Evolutionary conservation across 2,113 vertebrate genomes (phyloP), one percentile per base, ranked within the genome.

Genomic region (Chaetorhynchus papuensis): DNA sequence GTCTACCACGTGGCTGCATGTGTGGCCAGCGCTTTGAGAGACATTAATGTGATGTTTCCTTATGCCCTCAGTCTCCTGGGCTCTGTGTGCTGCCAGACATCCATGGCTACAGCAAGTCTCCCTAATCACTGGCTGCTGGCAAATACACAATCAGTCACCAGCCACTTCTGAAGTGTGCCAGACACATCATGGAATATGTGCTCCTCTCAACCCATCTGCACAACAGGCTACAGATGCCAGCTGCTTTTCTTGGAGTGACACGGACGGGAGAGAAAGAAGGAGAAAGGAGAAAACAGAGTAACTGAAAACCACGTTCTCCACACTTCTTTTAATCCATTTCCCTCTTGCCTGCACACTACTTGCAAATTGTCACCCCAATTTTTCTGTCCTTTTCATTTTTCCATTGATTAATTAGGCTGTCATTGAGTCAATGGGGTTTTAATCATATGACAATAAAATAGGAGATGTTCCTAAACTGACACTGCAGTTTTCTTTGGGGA

Each of bases 131-230:
- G 69, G 74, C 74, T 94, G 87, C 89, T 96, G 90, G 90, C 89
- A 96, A 91, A 79, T 2, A 82, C 64, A 82, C 81, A 75, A 15
- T 74, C 86, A 95, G 90, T 33, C 93, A 91, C 82, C 90, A 97
- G 84, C 70, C 66, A 83, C 90, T 91, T 70, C 2, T 63, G 75
- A 87, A 87, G 66, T 2, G 23, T 93, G 95, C 85, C 95, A 96
- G 87, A 90, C 93, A 79, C 18, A 18, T 27, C 54, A 61, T 65
- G 42, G 91, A 85, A 74, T 88, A 95, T 74, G 63, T 88, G 95
- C 79, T 94, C 90, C 94, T 87, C 95, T 95, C 93, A 91, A 88
- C 92, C 92, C 93, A 90, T 96, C 93, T 96, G 93, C 90, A 95
- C 90, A 88, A 87, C 94, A 63, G 91, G 87, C 91, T 88, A 95